phyloP scores from a whole-genome alignment of 2,888 invertebrate species.

The Ceraclea dissimilis region DNA sequence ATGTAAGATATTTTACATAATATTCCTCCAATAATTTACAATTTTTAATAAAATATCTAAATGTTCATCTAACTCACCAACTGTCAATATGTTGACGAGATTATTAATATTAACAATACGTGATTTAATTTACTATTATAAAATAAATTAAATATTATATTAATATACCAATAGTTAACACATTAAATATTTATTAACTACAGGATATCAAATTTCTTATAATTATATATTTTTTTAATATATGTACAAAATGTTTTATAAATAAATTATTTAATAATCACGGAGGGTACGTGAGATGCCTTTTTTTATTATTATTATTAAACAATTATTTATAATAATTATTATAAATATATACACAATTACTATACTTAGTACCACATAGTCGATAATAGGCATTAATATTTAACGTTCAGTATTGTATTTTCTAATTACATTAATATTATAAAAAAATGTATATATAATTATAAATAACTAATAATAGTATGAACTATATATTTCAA shows the following conservation, averaged over 20 bases:
- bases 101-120: too few species aligned
- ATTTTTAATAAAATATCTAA: neutral
- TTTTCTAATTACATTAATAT: neutral
- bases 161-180: too few species aligned
- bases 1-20: neutral
- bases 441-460: neutral
- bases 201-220: neutral
- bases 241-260: neutral
- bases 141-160: neutral
- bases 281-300: constrained; percentile 1
- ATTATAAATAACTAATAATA: neutral
- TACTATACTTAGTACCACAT: neutral
- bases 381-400: neutral
- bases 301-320: neutral
- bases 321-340: neutral
- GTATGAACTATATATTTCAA: neutral
- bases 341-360: neutral
- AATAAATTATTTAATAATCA: neutral
- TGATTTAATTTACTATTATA: neutral
- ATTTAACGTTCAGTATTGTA: neutral
- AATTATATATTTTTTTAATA: neutral
- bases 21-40: neutral
- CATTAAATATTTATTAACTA: neutral
- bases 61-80: neutral
- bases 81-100: neutral